These are phyloP conservation scores for Plemyria rubiginata DNA, from an alignment of 2,888 invertebrate genomes.

Conservation along the genomic window DNA sequence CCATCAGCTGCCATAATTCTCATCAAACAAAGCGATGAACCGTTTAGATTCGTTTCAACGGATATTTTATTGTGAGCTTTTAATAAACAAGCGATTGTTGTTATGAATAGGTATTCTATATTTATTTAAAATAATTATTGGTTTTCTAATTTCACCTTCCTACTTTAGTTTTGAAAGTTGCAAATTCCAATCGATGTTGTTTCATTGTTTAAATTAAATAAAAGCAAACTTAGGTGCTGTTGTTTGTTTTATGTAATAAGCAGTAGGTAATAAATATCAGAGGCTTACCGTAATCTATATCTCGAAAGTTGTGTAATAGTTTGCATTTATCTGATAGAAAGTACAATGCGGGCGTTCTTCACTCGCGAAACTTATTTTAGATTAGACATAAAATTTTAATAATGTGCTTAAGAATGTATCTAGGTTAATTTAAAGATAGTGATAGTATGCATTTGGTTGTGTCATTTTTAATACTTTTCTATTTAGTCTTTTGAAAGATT, in stretches of 20 bases:
- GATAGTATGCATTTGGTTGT: neutral
- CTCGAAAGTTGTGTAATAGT: conserved; percentile 63
- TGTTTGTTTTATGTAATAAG: conserved; percentile 51
- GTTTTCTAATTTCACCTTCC: conserved; percentile 27
- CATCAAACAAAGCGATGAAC: conserved; percentile 41
- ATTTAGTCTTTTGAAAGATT: neutral
- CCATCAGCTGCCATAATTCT: conserved; percentile 42
- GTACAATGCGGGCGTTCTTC: conserved; percentile 55
- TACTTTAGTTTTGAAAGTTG: neutral
- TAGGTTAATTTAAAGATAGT: neutral
- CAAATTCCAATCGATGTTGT: neutral
- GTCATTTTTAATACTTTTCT: neutral
- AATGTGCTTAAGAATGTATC: neutral
- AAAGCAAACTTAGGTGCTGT: neutral
- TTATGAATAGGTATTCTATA: conserved; percentile 34
- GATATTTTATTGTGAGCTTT: conserved; percentile 30
- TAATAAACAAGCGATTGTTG: conserved; percentile 25
- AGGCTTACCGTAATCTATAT: conserved; percentile 59
- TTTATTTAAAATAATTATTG: conserved; percentile 38
- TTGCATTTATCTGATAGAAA: conserved; percentile 76
- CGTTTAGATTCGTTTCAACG: conserved; percentile 42
- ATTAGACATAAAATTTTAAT: conserved; percentile 30
- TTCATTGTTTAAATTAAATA: neutral
- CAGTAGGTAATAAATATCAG: conserved; percentile 47
- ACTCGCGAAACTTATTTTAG: conserved; percentile 55